phyloP scores from a whole-genome alignment of 1,140 invertebrate genomes.

The Drosophila prosaltans region DNA sequence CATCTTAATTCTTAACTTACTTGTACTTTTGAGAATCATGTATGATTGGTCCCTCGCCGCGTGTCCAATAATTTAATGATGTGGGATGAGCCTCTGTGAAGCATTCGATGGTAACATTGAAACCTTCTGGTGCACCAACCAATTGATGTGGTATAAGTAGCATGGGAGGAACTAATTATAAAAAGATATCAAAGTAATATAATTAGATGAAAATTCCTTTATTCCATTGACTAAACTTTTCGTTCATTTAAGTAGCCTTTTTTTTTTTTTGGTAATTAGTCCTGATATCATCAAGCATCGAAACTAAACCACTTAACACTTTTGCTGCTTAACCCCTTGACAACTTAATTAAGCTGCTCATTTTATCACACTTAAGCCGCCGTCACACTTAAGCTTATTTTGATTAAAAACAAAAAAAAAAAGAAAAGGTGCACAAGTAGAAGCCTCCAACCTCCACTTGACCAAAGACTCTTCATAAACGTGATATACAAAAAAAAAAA shows the following conservation, averaged over 20 bases:
- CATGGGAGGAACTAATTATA: constrained; percentile 76
- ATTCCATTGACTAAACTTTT: too few relatives aligned
- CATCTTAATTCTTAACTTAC: constrained; percentile 28
- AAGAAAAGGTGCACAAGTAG: constrained; percentile 10
- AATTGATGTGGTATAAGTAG: constrained; percentile 82
- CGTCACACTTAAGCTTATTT: constrained; percentile 45
- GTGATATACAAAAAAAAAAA: constrained; percentile 25
- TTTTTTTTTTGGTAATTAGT: constrained; percentile 10
- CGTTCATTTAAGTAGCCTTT: too few relatives aligned
- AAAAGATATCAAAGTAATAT: neutral
- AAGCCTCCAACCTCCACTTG: constrained; percentile 22
- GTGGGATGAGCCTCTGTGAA: constrained; percentile 95
- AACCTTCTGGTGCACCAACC: constrained; percentile 92
- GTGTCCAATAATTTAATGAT: constrained; percentile 95
- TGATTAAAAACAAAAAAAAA: constrained; percentile 25
- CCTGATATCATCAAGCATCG: constrained; percentile 17
- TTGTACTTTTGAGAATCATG: constrained; percentile 93
- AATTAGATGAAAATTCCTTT: neutral
- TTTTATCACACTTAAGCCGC: constrained; percentile 53
- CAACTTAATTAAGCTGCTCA: constrained; percentile 56
- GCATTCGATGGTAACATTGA: constrained; percentile 93
- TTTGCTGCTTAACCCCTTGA: constrained; percentile 46
- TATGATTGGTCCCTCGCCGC: constrained; percentile 94
- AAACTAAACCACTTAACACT: constrained; percentile 23
- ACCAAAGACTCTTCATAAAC: constrained; percentile 43